Percentiles rank a stretch among this genome's conserved stretches.
These are phyloP conservation scores for Ophion ellenae DNA, from an alignment of 2,888 invertebrate species.

Conservation along the genomic window DNA sequence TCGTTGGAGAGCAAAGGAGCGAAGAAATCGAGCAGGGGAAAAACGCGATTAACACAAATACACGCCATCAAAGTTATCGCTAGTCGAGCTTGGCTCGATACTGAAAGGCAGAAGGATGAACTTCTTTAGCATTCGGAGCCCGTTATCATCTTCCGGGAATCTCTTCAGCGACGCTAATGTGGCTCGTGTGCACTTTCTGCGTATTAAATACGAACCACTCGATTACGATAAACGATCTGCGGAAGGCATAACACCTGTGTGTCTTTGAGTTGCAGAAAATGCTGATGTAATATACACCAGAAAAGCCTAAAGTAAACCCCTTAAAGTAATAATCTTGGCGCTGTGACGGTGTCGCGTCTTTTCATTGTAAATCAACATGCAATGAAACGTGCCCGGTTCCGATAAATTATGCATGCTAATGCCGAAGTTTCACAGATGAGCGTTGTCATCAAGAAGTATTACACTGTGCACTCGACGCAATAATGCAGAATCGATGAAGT, in stretches of 20 bases:
- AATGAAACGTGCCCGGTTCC: too few species aligned
- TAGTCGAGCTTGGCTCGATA: conserved; percentile 28
- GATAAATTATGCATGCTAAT: too few species aligned
- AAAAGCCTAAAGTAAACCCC: too few species aligned
- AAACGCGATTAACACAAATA: conserved; percentile 42
- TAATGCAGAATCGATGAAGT: too few species aligned
- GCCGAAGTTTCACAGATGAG: too few species aligned
- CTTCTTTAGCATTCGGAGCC: conserved; percentile 58
- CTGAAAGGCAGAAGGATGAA: conserved; percentile 52
- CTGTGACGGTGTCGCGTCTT: too few species aligned
- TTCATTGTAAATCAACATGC: too few species aligned
- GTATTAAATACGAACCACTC: conserved; percentile 43
- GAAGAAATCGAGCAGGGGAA: conserved; percentile 41
- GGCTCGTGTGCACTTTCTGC: conserved; percentile 39
- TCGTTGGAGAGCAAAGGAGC: conserved; percentile 52
- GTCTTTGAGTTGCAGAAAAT: conserved; percentile 21
- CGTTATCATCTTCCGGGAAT: conserved; percentile 72
- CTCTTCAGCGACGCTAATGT: conserved; percentile 69
- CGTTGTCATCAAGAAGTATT: too few species aligned
- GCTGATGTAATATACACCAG: neutral
- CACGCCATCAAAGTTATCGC: conserved; percentile 60
- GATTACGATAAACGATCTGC: neutral
- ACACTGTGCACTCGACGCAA: too few species aligned
- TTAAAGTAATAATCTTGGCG: too few species aligned
- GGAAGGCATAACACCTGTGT: neutral